Base-by-base conservation (phyloP, 2,113 vertebrate genomes). In the Centropus bengalensis region DNA sequence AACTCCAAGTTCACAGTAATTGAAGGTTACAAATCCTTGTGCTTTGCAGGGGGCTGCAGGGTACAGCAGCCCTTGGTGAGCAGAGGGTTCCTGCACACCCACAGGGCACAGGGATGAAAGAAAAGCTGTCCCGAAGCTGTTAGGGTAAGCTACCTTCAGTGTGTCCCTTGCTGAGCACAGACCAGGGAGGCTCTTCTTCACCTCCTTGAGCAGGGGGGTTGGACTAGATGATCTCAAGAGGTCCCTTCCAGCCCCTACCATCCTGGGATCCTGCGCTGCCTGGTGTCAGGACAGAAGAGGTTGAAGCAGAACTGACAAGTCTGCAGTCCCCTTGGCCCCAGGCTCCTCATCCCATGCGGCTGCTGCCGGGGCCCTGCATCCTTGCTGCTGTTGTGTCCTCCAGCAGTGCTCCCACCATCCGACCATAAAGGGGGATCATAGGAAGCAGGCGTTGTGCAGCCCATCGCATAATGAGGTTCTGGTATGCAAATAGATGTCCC, bases 401-500 rank as follows among this genome's bases (percentile, higher is more conserved):
- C 11, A 17, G 45, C 19, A 30, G 10, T 0, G 21, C 44, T 75
- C 32, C 45, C 0, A 14, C 47, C 16, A 20, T 42, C 49, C 2
- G 1, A 9, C 40, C 14, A 0, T 11, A 6, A 38, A 10, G 12
- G 33, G 14, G 32, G 9, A 14, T 64, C 12, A 2, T 6, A 8
- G 74, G 44, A 13, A 33, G 6, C 7, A 8, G 36, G 44, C 6
- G 8, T 5, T 73, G 52, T 45, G 33, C 68, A 81, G 55, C 55
- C 36, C 0, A 0, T 32, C 22, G 60, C 13, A 2, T 59, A 36
- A 60, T 0, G 4, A 68, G 47, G 21, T 75, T 75, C 89, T 63
- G 56, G 13, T 12, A 12, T 3, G 8, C 51, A 24, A 56, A 19
- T 2, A 63, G 49, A 44, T 2, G 2, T 64, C 10, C 40, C 13